phyloP scores from a whole-genome alignment of 2,888 invertebrate genomes.

The Xiphydria camelus region DNA sequence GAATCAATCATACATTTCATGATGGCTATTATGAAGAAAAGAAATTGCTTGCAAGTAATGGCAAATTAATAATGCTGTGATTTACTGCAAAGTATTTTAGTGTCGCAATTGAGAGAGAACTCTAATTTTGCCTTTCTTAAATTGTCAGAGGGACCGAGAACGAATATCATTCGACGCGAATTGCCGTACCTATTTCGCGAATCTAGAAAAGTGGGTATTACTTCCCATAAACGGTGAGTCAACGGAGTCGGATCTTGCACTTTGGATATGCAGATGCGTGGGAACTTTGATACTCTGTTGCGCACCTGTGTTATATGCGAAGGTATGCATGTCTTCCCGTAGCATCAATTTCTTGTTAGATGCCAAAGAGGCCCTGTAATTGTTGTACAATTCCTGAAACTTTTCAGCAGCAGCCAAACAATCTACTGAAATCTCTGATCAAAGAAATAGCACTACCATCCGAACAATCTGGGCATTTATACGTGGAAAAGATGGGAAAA shows the following conservation, averaged over 20 bases:
- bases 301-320: conserved; percentile 44
- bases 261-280: conserved; percentile 48
- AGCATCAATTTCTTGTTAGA: neutral
- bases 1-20: conserved; percentile 45
- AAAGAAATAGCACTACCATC: conserved; percentile 41
- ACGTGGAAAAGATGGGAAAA: conserved; percentile 39
- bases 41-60: conserved; percentile 36
- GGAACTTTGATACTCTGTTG: conserved; percentile 47
- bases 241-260: conserved; percentile 39
- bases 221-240: conserved; percentile 43
- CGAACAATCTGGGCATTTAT: conserved; percentile 34
- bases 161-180: conserved; percentile 36
- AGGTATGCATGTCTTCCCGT: conserved; percentile 32
- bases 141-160: conserved; percentile 33
- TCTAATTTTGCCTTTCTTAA: neutral
- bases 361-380: no score
- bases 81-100: no score
- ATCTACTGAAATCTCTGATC: conserved; percentile 40
- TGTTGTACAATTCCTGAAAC: neutral
- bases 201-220: conserved; percentile 51
- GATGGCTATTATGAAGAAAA: conserved; percentile 34
- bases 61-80: no score
- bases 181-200: conserved; percentile 43
- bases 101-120: neutral
- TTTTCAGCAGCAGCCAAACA: conserved; percentile 48